Conservation (phyloP, 2,888 invertebrate species). For the Carpatolechia fugitivella region DNA sequence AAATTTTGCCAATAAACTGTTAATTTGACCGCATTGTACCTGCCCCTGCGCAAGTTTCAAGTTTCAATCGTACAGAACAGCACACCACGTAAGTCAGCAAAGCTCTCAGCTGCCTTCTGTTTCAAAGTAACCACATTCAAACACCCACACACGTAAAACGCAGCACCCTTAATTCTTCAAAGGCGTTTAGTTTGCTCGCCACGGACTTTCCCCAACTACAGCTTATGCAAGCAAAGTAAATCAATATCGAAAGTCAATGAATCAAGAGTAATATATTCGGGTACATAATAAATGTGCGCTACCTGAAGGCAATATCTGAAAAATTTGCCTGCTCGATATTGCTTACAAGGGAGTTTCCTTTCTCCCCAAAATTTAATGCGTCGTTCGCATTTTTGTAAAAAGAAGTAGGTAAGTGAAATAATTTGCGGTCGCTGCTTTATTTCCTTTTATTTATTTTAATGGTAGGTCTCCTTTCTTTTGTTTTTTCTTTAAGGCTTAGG, state of each 20-base stretch:
- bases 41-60: neutral
- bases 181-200: conserved; percentile 46
- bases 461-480: conserved; percentile 71
- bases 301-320: conserved; percentile 80
- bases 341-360: conserved; percentile 79
- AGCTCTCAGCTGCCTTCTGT: conserved; percentile 28
- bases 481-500: conserved; percentile 62
- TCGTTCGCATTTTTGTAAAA: conserved; percentile 78
- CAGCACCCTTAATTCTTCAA: conserved; percentile 53
- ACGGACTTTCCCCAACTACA: conserved; percentile 64
- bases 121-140: conserved; percentile 38
- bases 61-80: conserved; percentile 4
- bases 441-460: conserved; percentile 79
- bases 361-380: conserved; percentile 80
- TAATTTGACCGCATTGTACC: neutral
- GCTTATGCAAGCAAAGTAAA: conserved; percentile 78
- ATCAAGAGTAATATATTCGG: conserved; percentile 80
- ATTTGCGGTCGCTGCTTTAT: conserved; percentile 76
- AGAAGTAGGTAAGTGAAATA: conserved; percentile 79
- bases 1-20: neutral
- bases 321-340: conserved; percentile 80
- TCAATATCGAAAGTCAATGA: conserved; percentile 80
- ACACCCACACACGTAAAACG: conserved; percentile 27
- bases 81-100: conserved; percentile 17
- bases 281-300: conserved; percentile 80